These are phyloP conservation scores for Lissocephala sabroskyi DNA, from an alignment of 2,888 invertebrate genomes.

Conservation along the genomic window DNA sequence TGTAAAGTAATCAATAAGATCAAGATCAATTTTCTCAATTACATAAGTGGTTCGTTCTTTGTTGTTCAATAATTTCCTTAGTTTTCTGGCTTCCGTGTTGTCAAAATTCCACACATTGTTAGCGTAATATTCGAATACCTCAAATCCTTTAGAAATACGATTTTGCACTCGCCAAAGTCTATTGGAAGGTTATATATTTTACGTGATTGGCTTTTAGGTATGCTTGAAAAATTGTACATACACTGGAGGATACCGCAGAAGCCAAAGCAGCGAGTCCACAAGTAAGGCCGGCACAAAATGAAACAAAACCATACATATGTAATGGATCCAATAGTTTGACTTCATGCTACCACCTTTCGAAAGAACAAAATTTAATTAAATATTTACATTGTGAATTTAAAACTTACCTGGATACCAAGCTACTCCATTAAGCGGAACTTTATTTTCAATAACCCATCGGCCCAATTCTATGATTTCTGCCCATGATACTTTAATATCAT, in stretches of 20 bases:
- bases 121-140: conserved; percentile 93
- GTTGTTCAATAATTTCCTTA: conserved; percentile 78
- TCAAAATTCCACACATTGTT: conserved; percentile 93
- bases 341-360: conserved; percentile 93
- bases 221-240: conserved; percentile 74
- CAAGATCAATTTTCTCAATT: conserved; percentile 78
- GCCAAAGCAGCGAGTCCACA: conserved; percentile 83
- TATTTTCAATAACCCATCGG: conserved; percentile 81
- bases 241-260: conserved; percentile 91
- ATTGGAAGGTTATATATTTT: neutral
- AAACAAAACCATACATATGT: conserved; percentile 87
- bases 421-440: conserved; percentile 89
- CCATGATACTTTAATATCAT: conserved; percentile 89
- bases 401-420: conserved; percentile 91
- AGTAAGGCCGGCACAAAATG: conserved; percentile 93
- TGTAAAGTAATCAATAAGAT: conserved; percentile 87
- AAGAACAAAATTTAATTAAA: too few species aligned
- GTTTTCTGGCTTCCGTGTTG: conserved; percentile 77
- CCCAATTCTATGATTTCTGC: conserved; percentile 88
- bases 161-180: conserved; percentile 88
- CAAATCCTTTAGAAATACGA: conserved; percentile 88
- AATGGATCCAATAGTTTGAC: conserved; percentile 82
- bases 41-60: conserved; percentile 79
- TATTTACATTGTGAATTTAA: too few species aligned
- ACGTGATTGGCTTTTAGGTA: neutral